These are phyloP conservation scores for Coregonus clupeaformis DNA, from an alignment of 2,113 vertebrate genomes.

Conservation along the genomic window DNA sequence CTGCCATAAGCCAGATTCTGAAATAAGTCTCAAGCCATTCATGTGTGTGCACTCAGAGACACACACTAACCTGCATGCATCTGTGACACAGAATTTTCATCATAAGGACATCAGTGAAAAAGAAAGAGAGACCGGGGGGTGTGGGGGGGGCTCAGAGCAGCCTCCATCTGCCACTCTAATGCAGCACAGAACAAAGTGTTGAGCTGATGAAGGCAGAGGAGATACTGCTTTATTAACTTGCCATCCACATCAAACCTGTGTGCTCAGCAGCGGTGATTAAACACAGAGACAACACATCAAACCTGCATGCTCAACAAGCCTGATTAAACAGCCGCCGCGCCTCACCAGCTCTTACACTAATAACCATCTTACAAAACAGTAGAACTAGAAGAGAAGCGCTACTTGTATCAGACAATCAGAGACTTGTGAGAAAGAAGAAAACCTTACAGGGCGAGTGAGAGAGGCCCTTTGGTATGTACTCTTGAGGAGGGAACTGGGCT, in stretches of 20 bases:
- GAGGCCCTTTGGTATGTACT: constrained; percentile 31
- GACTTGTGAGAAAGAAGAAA: constrained; percentile 40
- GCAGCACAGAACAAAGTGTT: constrained; percentile 60
- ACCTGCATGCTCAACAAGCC: constrained; percentile 67
- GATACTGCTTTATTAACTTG: constrained; percentile 77
- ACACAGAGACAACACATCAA: constrained; percentile 78
- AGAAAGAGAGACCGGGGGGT: not conserved
- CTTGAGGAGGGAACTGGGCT: constrained; percentile 30
- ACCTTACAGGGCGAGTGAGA: constrained; percentile 48
- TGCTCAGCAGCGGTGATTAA: constrained; percentile 70
- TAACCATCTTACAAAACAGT: too few relatives aligned
- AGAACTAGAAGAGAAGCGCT: not conserved
- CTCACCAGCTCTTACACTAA: too few relatives aligned
- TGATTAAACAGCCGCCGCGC: constrained; percentile 69
- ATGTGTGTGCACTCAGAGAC: too few relatives aligned
- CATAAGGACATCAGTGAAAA: not conserved
- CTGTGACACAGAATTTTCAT: too few relatives aligned
- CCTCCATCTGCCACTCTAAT: too few relatives aligned
- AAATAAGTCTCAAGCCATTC: too few relatives aligned
- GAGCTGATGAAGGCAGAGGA: constrained; percentile 69
- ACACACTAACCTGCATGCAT: too few relatives aligned
- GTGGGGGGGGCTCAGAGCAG: not conserved
- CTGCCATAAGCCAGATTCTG: too few relatives aligned
- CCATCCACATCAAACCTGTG: constrained; percentile 77
- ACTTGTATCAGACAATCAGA: constrained; percentile 60